Percentiles rank a stretch among this genome's conserved stretches.
These are phyloP conservation scores for Dendrocincla tyrannina DNA, from an alignment of 2,797 vertebrate species.

Conservation along the genomic window DNA sequence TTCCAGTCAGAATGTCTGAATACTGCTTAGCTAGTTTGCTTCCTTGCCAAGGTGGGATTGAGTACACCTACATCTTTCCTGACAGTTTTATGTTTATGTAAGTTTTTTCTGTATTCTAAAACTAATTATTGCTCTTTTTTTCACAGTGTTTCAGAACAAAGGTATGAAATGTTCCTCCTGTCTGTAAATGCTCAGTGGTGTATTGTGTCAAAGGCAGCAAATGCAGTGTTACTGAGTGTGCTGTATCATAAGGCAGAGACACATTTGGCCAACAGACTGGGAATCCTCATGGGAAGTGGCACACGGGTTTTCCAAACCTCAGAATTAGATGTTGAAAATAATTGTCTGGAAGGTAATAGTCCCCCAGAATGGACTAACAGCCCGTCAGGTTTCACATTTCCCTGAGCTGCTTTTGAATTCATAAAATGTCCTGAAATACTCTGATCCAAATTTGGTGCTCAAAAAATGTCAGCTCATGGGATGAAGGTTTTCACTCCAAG, in stretches of 20 bases:
- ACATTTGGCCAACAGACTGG: not conserved
- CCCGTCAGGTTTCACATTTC: conserved; percentile 1
- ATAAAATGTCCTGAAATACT: not conserved
- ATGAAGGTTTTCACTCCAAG: not conserved
- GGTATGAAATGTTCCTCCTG: not conserved
- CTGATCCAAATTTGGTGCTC: not conserved
- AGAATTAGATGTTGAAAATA: not conserved
- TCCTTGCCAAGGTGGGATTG: not conserved
- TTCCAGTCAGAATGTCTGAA: not conserved
- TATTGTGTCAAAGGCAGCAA: not conserved
- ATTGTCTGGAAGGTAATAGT: conserved; percentile 43
- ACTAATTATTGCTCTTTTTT: not conserved
- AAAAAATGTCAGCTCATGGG: not conserved
- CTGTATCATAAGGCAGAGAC: not conserved
- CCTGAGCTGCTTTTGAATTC: conserved; percentile 1
- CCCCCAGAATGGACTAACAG: not conserved
- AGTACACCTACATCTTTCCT: not conserved
- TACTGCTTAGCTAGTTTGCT: not conserved
- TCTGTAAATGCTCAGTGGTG: not conserved
- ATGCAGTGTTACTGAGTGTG: not conserved
- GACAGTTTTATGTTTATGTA: not conserved
- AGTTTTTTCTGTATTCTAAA: not conserved
- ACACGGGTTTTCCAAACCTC: conserved; percentile 16
- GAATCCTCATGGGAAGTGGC: not conserved
- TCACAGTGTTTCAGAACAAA: not conserved